Base-by-base conservation (phyloP, 2,888 invertebrate species). In the Abrostola tripartita region DNA sequence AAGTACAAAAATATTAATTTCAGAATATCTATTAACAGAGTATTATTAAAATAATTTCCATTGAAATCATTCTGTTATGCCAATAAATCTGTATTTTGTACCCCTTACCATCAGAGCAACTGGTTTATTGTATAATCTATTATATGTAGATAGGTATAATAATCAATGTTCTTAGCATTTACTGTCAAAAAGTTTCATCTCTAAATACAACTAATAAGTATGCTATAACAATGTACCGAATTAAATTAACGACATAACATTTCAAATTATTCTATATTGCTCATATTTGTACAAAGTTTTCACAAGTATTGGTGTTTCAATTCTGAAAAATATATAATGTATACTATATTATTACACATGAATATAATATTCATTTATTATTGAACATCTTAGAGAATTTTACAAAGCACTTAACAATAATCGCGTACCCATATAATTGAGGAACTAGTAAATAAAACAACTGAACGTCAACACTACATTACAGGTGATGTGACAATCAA, bases 271-370 rank as follows among this genome's bases (percentile, higher is more conserved):
- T 80, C 92, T 94, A 94, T 94, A 94, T 94, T 94, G 94, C 94
- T 94, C 89, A 88, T 92, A 86, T 94, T 94, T 94, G 94, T 94
- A 94, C 94, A 94, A 93, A 92, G 93, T 93, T 94, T 91, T 91
- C 91, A 86, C 84, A 90, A 88, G 87, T 91, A 92, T 94, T 94
- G 94, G 94, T 94, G 94, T 94, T 93, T 86, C 89, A 89, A 86
- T 90, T 91, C 87, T 87, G 89, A 92, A 92, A 79, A 91, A 92
- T 93, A 91, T 91, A 90, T 81, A 85, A 83, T 85, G 84, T 88
- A 85, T 88, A 88, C 81, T 90, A 87, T 90, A 86, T 86, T 90
- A 88, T 88, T 89, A 91, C 83, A 89, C 81, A 85, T 86, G 85
- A 86, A 84, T 85, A 86, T 81, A 84, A 85, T 79, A 81, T 78